A percentile compares a stretch with the other conserved stretches of the same genome.
Evolutionary conservation across 2,797 vertebrate genomes (phyloP).

Genomic region (Sebastiscus albofasciatus): DNA sequence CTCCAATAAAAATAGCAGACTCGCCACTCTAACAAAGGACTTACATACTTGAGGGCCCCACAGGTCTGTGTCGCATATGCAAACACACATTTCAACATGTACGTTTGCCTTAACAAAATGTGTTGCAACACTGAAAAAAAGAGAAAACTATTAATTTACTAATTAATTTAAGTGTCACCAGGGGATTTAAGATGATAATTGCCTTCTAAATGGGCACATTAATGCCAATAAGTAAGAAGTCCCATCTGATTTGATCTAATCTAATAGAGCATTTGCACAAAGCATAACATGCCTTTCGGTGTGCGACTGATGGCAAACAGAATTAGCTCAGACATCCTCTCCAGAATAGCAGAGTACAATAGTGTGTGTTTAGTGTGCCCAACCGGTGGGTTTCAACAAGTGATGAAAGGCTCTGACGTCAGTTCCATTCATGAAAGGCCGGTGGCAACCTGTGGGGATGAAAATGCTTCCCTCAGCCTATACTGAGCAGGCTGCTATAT

Average conservation of each 20-base stretch:
- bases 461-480: conserved; percentile 68
- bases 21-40: conserved; percentile 55
- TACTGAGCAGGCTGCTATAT: conserved; percentile 47
- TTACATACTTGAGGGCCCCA: conserved; percentile 34
- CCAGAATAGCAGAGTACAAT: conserved; percentile 52
- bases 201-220: neutral
- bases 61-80: conserved; percentile 31
- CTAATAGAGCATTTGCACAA: conserved; percentile 25
- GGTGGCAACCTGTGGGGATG: conserved; percentile 60
- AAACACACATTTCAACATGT: conserved; percentile 34
- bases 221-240: conserved; percentile 6
- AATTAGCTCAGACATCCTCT: conserved; percentile 61
- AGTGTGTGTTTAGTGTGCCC: conserved; percentile 32
- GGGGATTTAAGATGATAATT: neutral
- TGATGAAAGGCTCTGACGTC: conserved; percentile 63
- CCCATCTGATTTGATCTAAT: conserved; percentile 32
- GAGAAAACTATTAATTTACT: neutral
- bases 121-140: neutral
- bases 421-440: conserved; percentile 69
- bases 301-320: conserved; percentile 55
- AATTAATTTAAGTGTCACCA: neutral
- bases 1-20: conserved; percentile 70
- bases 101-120: neutral
- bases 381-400: conserved; percentile 54
- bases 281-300: conserved; percentile 47